These are phyloP conservation scores for Cistogaster globosa DNA, from an alignment of 2,888 invertebrate genomes.

Conservation along the genomic window DNA sequence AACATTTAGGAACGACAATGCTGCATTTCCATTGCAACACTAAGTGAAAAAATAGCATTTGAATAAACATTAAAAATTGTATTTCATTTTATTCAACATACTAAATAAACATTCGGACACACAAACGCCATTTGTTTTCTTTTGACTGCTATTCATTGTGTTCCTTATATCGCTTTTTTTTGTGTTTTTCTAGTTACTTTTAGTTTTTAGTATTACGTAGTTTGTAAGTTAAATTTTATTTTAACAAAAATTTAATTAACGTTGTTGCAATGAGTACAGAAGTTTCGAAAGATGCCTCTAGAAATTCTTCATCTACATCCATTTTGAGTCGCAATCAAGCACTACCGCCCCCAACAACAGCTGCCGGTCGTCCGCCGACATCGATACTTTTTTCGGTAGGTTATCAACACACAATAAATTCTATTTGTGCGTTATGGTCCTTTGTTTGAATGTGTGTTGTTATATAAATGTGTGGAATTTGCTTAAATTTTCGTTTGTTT, in stretches of 20 bases:
- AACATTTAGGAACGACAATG: neutral
- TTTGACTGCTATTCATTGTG: constrained; percentile 13
- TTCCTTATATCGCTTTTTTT: neutral
- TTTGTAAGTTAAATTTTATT: constrained; percentile 50
- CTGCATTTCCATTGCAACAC: neutral
- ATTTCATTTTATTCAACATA: constrained; percentile 28
- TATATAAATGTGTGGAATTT: no score
- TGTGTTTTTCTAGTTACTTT: neutral
- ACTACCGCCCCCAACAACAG: constrained; percentile 77
- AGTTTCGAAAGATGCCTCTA: constrained; percentile 67
- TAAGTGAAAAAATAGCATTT: constrained; percentile 10
- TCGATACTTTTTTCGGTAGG: constrained; percentile 79
- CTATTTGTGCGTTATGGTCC: constrained; percentile 7
- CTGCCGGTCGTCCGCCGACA: constrained; percentile 79
- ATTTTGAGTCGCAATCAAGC: constrained; percentile 36
- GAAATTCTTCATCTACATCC: constrained; percentile 49
- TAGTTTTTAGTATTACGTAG: constrained; percentile 49
- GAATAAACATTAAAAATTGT: constrained; percentile 31
- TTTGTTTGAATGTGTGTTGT: neutral
- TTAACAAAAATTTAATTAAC: constrained; percentile 67
- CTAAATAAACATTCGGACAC: constrained; percentile 17
- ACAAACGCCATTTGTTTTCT: neutral
- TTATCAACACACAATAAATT: constrained; percentile 51
- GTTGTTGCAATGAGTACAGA: constrained; percentile 71
- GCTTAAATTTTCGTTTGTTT: constrained; percentile 7